Evolutionary conservation across 2,797 vertebrate species (phyloP).

Genomic region (Luscinia megarhynchos): DNA sequence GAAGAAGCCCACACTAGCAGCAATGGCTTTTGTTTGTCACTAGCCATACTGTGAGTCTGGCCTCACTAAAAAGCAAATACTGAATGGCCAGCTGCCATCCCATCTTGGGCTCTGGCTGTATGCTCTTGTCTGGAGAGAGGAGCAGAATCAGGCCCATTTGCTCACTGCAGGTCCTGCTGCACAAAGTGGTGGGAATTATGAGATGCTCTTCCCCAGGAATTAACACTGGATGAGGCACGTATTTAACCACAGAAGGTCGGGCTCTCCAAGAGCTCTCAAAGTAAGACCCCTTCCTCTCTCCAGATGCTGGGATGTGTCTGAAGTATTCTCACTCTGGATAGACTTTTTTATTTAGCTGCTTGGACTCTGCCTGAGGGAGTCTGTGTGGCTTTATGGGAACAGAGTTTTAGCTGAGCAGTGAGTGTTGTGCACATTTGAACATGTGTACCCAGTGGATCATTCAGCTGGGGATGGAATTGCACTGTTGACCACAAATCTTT

Average conservation of each 20-base stretch:
- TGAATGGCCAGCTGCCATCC: not conserved
- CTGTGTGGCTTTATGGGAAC: conserved; percentile 64
- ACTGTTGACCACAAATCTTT: not conserved
- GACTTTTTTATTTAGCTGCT: conserved; percentile 41
- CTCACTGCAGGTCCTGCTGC: not conserved
- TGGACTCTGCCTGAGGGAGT: conserved; percentile 52
- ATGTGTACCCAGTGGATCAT: not conserved
- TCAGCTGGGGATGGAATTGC: not conserved
- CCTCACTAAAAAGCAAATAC: not conserved
- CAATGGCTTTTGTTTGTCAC: conserved; percentile 27
- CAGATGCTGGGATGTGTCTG: conserved; percentile 53
- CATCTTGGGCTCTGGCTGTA: not conserved
- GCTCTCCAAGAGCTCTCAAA: not conserved
- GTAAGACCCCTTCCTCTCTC: conserved; percentile 32
- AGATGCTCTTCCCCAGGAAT: not conserved
- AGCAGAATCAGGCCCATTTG: not conserved
- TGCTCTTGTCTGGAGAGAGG: not conserved
- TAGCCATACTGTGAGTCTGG: not conserved
- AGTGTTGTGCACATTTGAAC: not conserved
- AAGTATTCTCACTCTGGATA: conserved; percentile 27
- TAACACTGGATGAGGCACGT: not conserved
- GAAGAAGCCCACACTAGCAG: conserved; percentile 7
- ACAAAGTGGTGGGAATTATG: not conserved
- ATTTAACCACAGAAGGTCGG: not conserved
- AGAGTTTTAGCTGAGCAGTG: not conserved